Evolutionary conservation across 2,113 vertebrate genomes (phyloP), one percentile per base, ranked within the genome.

Genomic region (Mugil cephalus): DNA sequence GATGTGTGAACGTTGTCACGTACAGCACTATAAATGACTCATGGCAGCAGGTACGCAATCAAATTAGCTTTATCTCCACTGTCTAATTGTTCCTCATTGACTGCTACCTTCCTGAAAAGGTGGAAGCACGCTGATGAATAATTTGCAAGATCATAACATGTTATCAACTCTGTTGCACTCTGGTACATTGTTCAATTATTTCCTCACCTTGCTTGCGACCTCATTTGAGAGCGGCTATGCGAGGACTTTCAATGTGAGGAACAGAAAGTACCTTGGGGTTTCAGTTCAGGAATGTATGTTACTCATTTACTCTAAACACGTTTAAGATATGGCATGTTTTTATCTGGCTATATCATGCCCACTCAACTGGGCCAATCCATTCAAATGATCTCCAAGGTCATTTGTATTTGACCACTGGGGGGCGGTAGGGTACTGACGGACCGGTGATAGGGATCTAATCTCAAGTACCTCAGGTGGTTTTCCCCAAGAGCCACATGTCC

Each of bases 1-100:
- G 10, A 60, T 82, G 77, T 79, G 89, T 88, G 87, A 84, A 78
- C 14, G 7, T 12, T 82, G 83, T 84, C 91, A 90, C 85, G 77
- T 86, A 88, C 65, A 2, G 47, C 38, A 46, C 68, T 45, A 58
- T 61, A 73, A 79, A 77, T 84, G 69, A 89, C 72, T 87, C 58
- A 69, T 10, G 17, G 36, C 40, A 18, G 11, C 51, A 66, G 69
- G 63, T 77, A 52, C 24, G 6, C 50, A 24, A 39, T 74, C 51
- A 79, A 36, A 24, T 68, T 71, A 46, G 13, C 80, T 82, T 69
- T 73, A 81, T 82, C 82, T 66, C 7, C 35, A 58, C 18, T 15
- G 4, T 45, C 1, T 52, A 47, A 19, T 9, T 55, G 11, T n/a
- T 13, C 14, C 34, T 43, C 39, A 17, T 15, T 52, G 19, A 21